These are phyloP conservation scores for Scotopteryx bipunctaria DNA, from an alignment of 2,888 invertebrate species.

Conservation along the genomic window DNA sequence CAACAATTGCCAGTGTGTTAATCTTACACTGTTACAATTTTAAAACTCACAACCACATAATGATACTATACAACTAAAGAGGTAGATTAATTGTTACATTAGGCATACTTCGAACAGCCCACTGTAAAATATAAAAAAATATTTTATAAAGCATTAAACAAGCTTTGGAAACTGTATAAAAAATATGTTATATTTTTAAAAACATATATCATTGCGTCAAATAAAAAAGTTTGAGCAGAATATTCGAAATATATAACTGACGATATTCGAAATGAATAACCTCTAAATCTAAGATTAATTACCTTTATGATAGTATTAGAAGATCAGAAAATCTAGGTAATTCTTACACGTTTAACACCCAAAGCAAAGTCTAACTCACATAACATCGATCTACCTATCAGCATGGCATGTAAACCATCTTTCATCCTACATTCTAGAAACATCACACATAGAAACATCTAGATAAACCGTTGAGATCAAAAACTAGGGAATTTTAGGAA, in stretches of 20 bases:
- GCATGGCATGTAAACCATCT: not conserved
- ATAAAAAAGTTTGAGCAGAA: slow-evolving; percentile 17
- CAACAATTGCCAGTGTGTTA: not conserved
- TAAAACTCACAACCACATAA: slow-evolving; percentile 25
- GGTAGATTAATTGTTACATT: slow-evolving; percentile 19
- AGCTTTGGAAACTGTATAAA: slow-evolving; percentile 22
- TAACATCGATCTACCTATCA: not conserved
- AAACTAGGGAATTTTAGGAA: slow-evolving; percentile 27
- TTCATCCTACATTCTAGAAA: slow-evolving; percentile 19
- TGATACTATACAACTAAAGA: slow-evolving; percentile 18
- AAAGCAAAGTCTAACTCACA: slow-evolving; percentile 15
- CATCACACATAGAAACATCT: slow-evolving; percentile 15
- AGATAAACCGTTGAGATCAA: slow-evolving; percentile 21
- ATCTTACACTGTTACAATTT: slow-evolving; percentile 16
- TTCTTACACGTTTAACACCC: slow-evolving; percentile 12
- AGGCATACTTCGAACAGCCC: not conserved
- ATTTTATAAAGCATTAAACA: not conserved
- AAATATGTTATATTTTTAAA: slow-evolving; percentile 13
- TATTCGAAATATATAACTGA: not conserved
- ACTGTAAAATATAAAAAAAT: slow-evolving; percentile 8
- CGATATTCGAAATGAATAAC: too few relatives aligned
- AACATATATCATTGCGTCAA: too few relatives aligned
- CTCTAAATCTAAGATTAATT: not conserved
- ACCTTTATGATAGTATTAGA: not conserved
- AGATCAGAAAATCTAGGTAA: slow-evolving; percentile 12